A percentile compares a stretch with the other conserved stretches of the same genome.
Evolutionary conservation across 2,797 vertebrate species (phyloP).

Genomic region (Sebastes taczanowskii): DNA sequence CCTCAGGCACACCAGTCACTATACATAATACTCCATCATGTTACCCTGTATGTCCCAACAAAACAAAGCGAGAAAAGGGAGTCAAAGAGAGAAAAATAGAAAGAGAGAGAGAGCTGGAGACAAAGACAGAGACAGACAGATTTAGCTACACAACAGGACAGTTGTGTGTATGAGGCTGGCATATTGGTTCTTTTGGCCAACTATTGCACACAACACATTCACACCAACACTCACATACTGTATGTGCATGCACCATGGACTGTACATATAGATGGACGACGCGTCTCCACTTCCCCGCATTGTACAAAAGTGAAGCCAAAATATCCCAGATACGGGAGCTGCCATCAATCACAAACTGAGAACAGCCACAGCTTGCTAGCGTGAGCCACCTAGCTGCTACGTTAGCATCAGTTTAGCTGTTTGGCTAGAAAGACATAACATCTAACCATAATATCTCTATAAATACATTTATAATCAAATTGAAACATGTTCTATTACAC

Average conservation of each 20-base stretch:
- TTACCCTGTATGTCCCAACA: constrained; percentile 77
- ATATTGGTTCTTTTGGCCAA: constrained; percentile 55
- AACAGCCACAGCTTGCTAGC: too few relatives aligned
- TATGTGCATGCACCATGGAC: constrained; percentile 1
- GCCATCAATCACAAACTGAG: too few relatives aligned
- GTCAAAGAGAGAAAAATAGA: constrained; percentile 41
- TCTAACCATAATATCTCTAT: too few relatives aligned
- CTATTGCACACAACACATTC: constrained; percentile 50
- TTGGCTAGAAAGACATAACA: too few relatives aligned
- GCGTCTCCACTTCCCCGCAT: too few relatives aligned
- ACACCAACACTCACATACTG: constrained; percentile 20
- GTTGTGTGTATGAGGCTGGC: constrained; percentile 62
- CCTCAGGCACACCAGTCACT: constrained; percentile 31
- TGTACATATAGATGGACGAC: too few relatives aligned
- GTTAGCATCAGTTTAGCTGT: too few relatives aligned
- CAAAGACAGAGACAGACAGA: constrained; percentile 45
- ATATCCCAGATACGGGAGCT: too few relatives aligned
- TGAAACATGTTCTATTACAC: too few relatives aligned
- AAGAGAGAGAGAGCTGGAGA: constrained; percentile 32
- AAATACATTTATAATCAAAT: too few relatives aligned
- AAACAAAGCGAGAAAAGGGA: constrained; percentile 36
- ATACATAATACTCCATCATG: constrained; percentile 36
- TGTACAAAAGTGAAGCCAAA: too few relatives aligned
- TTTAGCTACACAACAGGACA: constrained; percentile 59
- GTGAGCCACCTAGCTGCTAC: too few relatives aligned